Base-by-base conservation (phyloP, 1,140 invertebrate species). In the Lethrus apterus region DNA sequence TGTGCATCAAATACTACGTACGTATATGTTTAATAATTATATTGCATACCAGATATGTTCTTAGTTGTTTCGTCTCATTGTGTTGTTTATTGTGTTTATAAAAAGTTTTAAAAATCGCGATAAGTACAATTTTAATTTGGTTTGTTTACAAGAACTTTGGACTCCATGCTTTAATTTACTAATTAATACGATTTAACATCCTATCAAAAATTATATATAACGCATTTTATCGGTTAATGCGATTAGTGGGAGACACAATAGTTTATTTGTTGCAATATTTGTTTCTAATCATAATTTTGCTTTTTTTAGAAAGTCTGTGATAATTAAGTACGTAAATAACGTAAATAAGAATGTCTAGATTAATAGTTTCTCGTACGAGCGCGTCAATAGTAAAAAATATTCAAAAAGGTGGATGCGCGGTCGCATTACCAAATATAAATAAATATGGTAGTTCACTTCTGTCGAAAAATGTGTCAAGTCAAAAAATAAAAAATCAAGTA, bases 261-360 rank as follows among this genome's bases (percentile, higher is more conserved):
- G n/a, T n/a, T n/a, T n/a, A n/a, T n/a, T n/a, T n/a, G n/a, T n/a
- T n/a, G n/a, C n/a, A n/a, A n/a, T n/a, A n/a, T n/a, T n/a, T n/a
- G n/a, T n/a, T n/a, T n/a, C n/a, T n/a, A 11, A 33, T 36, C 18
- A 20, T 36, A 20, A 36, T 17, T 36, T 19, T 36, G 11, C 3
- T 20, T 36, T 36, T 20, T 36, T n/a, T 36, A 20, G 19, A 21
- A 17, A 36, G 34, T 36, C 34, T 36, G 34, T 36, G 34, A 36
- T 36, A 36, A 15, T 20, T n/a, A 36, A 14, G 18, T 21, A 20
- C 8, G 10, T 1, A 18, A 20, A 36, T 10, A 36, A n/a, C n/a
- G n/a, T n/a, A 20, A 20, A 36, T 8, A 33, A 33, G 15, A 11
- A 36, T 36, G 13, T 9, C 15, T 21, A 36, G 23, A 36, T 10